Evolutionary conservation across 2,888 invertebrate genomes (phyloP).

Genomic region (Agrochola lota): DNA sequence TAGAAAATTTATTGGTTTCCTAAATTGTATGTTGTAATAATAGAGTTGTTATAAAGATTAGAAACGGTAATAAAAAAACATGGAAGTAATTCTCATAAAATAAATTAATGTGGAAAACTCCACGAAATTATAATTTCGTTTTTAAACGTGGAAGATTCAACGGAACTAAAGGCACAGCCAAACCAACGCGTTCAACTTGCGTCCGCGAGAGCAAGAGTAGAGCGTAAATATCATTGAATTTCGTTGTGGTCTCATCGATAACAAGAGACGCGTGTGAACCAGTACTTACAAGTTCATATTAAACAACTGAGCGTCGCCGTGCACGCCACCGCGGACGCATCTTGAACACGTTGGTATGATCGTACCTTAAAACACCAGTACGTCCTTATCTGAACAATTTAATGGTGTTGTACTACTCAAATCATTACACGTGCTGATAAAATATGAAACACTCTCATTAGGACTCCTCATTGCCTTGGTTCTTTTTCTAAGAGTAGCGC

Average conservation of each 20-base stretch:
- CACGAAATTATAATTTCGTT: constrained; percentile 5
- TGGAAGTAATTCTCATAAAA: constrained; percentile 3
- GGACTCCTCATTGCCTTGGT: constrained; percentile 33
- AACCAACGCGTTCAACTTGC: not conserved
- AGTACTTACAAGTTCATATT: not conserved
- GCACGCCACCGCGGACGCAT: too few species aligned
- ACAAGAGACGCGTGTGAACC: not conserved
- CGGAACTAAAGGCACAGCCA: constrained; percentile 2
- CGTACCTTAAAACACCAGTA: not conserved
- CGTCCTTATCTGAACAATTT: constrained; percentile 29
- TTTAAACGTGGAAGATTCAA: not conserved
- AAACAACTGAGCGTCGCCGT: not conserved
- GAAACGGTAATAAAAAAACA: constrained; percentile 5
- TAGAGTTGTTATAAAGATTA: not conserved
- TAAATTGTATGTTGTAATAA: constrained; percentile 4
- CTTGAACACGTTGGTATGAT: not conserved
- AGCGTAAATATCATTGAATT: not conserved
- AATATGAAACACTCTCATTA: constrained; percentile 26
- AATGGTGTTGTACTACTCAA: constrained; percentile 4
- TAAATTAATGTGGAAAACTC: constrained; percentile 1
- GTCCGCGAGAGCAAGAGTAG: not conserved
- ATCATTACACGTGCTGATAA: constrained; percentile 8
- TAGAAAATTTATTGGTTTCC: not conserved
- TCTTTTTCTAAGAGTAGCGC: constrained; percentile 15
- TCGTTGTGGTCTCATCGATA: not conserved